Evolutionary conservation across 2,888 invertebrate genomes (phyloP), one percentile per base, ranked within the genome.

Genomic region (Caenorhabditis parvicauda): DNA sequence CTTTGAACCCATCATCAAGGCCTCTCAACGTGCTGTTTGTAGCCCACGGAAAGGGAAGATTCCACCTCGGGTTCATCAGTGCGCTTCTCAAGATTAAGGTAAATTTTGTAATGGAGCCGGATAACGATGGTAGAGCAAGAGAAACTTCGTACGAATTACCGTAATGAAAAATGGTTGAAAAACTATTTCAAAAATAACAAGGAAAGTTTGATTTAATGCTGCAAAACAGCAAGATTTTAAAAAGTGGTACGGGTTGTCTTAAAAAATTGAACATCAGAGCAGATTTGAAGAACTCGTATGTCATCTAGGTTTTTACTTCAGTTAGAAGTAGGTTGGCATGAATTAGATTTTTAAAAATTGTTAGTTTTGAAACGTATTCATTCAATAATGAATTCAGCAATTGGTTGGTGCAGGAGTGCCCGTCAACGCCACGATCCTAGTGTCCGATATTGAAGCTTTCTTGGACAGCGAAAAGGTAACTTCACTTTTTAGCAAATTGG

Each of bases 381-480:
- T 17, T 32, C 32, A 14, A 27, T 35, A 35, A 38, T n/a, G 24
- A 7, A 49, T 63, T 12, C 47, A 68, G 56, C 17, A 48, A 25
- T 43, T 64, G 9, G 9, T 41, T 7, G 51, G 51, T 14, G 35
- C 56, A 1, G 69, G 69, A 12, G 21, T 70, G 6, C 56, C 60
- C 28, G 27, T 70, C 7, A 44, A 43, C 22, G 61, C 52, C 17
- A 62, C 60, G 2, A 43, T 80, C 22, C 54, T 80, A 3, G 52
- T 79, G 17, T 79, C 79, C 17, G 74, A 72, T 50, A 60, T 80
- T 42, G 79, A 74, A 55, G 78, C 73, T 1, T 80, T 72, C 58
- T 58, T 79, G 42, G 79, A 79, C 49, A 70, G 71, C 35, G 75
- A 74, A 35, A 79, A 79, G 48, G 62, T 62, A 22, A 1, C 19